Evolutionary conservation across 1,140 invertebrate genomes (phyloP).

Genomic region (Chironomus tepperi): DNA sequence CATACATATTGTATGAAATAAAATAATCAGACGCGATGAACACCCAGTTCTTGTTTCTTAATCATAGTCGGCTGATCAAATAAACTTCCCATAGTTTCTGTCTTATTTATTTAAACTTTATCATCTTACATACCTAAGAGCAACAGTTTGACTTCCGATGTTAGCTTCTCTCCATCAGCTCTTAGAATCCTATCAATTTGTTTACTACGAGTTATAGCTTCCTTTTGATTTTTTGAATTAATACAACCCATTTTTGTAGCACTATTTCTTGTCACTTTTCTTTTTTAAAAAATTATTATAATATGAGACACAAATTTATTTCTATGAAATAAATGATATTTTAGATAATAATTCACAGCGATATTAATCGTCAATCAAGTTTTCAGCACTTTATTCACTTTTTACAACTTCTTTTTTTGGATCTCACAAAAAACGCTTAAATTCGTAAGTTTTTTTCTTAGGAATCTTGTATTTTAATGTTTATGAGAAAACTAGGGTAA

Average conservation of each 20-base stretch:
- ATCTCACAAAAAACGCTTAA: background rate
- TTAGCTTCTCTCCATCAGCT: constrained; percentile 73
- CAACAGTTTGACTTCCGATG: constrained; percentile 81
- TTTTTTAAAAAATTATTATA: too few species aligned
- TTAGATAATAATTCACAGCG: too few species aligned
- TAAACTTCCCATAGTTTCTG: background rate
- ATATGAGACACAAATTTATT: too few species aligned
- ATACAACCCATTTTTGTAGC: constrained; percentile 63
- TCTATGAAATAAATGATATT: too few species aligned
- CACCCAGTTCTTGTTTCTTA: background rate
- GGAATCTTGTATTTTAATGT: background rate
- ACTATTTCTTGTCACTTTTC: background rate
- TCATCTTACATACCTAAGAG: constrained; percentile 58
- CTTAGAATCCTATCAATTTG: constrained; percentile 80
- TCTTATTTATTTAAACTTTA: background rate
- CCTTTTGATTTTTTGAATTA: constrained; percentile 71
- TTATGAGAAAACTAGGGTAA: background rate
- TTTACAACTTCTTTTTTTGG: background rate
- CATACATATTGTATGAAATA: background rate
- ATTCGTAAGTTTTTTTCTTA: background rate
- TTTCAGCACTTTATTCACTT: background rate
- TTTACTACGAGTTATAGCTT: constrained; percentile 72
- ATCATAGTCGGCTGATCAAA: background rate
- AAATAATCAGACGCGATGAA: constrained; percentile 14
- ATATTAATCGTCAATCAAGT: background rate